Evolutionary conservation across 1,140 invertebrate species (phyloP), one percentile per base, ranked within the genome.

Genomic region (Cyclargus thomasi): DNA sequence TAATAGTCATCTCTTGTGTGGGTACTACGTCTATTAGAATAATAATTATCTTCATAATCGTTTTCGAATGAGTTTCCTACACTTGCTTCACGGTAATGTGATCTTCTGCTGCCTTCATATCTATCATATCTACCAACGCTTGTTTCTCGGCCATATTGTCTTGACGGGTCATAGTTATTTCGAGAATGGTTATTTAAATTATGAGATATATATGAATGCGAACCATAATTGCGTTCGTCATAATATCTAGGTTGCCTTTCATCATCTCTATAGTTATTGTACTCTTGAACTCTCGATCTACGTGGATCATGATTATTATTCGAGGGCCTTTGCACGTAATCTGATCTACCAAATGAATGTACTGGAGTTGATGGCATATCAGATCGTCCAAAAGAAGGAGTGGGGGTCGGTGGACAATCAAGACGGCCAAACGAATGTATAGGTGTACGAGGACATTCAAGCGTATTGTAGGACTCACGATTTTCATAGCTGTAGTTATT

Each of bases 391-490:
- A 82, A 83, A 20, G 76, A 53, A 75, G 80, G 80, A 64, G 63
- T 71, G 20, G 78, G 77, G 3, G 79, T 84, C 57, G 68, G 59
- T 20, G 75, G 73, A 20, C 53, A 68, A 14, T 87, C 83, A 16
- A 69, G 64, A 68, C 74, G 75, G 2, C 85, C 82, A 71, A 82
- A 82, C 14, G 75, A 67, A 67, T 77, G 80, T 62, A 21, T 79
- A 20, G 85, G 82, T 10, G 81, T 83, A 22, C 67, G 21, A 29
- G 85, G 79, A 67, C 76, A 79, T 36, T 88, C 85, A 16, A 66
- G 67, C 53, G 74, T 74, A 1, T 74, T 77, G 67, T 81, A 86
- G 11, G 69, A 36, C 65, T 80, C 73, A 20, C 70, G 76, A 39
- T 70, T 70, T 22, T 77, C 75, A 55, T 67, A 63, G 8, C 21